Conservation (phyloP, 1,140 invertebrate species). For the Apis dorsata region DNA sequence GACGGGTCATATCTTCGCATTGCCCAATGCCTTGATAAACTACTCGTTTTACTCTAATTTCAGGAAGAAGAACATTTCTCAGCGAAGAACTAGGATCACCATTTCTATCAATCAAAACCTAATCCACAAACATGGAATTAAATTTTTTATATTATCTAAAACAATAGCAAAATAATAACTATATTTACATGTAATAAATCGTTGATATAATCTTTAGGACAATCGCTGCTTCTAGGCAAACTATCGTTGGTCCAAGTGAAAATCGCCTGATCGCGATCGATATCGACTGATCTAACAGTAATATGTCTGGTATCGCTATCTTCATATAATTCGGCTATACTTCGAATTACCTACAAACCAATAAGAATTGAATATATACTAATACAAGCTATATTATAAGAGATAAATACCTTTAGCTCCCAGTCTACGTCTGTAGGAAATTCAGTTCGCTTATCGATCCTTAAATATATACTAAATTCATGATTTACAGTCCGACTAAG, state of each 20-base stretch:
- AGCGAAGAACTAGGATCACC: constrained; percentile 82
- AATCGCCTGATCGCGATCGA: constrained; percentile 81
- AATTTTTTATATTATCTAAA: background rate
- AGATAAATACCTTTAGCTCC: constrained; percentile 80
- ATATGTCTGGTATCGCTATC: constrained; percentile 86
- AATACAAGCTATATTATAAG: background rate
- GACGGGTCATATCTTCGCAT: constrained; percentile 79
- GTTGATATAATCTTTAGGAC: constrained; percentile 87
- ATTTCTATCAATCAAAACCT: constrained; percentile 82
- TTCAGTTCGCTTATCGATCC: constrained; percentile 83
- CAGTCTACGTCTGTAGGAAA: constrained; percentile 85
- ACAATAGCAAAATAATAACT: background rate
- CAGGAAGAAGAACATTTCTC: constrained; percentile 81
- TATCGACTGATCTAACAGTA: constrained; percentile 84
- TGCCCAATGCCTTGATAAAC: constrained; percentile 83
- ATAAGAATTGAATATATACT: background rate
- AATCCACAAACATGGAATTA: background rate
- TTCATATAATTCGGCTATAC: constrained; percentile 85
- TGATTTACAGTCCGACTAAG: constrained; percentile 89
- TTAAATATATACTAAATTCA: constrained; percentile 87
- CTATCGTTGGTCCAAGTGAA: constrained; percentile 95
- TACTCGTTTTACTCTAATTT: constrained; percentile 84
- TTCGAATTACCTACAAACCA: constrained; percentile 82
- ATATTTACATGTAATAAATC: constrained; percentile 83
- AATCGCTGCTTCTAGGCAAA: constrained; percentile 85